Conservation (phyloP, 2,888 invertebrate genomes). For the Drosophila demipolita region DNA sequence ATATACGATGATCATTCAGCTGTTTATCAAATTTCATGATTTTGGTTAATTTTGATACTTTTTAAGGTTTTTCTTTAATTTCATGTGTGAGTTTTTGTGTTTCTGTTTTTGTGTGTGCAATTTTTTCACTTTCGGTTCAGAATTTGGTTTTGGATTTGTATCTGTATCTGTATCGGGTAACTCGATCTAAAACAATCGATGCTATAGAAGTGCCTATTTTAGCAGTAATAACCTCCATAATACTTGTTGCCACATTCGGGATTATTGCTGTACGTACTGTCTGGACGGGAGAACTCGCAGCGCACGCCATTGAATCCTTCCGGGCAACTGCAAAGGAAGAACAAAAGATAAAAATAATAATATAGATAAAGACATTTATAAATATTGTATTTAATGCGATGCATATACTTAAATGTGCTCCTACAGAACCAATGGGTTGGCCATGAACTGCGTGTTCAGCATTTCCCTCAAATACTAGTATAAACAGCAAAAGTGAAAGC, state of each 20-base stretch:
- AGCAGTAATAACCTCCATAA: slow-evolving; percentile 85
- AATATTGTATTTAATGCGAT: slow-evolving; percentile 23
- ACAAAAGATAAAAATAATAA: neutral
- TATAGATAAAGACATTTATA: slow-evolving; percentile 48
- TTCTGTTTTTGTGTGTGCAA: slow-evolving; percentile 1
- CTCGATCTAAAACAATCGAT: slow-evolving; percentile 79
- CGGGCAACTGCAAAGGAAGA: slow-evolving; percentile 81
- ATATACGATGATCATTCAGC: slow-evolving; percentile 30
- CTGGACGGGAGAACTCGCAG: slow-evolving; percentile 83
- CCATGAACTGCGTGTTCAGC: slow-evolving; percentile 68
- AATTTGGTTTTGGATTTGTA: slow-evolving; percentile 21
- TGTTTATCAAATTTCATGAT: slow-evolving; percentile 9
- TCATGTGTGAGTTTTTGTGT: slow-evolving; percentile 22
- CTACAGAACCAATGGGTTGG: slow-evolving; percentile 37
- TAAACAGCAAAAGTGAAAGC: slow-evolving; percentile 25
- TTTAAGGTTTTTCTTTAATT: slow-evolving; percentile 7
- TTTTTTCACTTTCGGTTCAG: slow-evolving; percentile 25
- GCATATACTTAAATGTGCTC: slow-evolving; percentile 37
- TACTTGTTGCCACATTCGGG: slow-evolving; percentile 84
- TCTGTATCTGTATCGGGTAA: slow-evolving; percentile 30
- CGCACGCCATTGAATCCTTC: slow-evolving; percentile 84
- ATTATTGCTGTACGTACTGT: slow-evolving; percentile 85
- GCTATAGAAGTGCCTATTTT: slow-evolving; percentile 86
- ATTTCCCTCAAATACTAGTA: slow-evolving; percentile 25
- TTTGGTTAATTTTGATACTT: slow-evolving; percentile 28